Base-by-base conservation (phyloP, 2,888 invertebrate species). In the Helicoverpa assulta region DNA sequence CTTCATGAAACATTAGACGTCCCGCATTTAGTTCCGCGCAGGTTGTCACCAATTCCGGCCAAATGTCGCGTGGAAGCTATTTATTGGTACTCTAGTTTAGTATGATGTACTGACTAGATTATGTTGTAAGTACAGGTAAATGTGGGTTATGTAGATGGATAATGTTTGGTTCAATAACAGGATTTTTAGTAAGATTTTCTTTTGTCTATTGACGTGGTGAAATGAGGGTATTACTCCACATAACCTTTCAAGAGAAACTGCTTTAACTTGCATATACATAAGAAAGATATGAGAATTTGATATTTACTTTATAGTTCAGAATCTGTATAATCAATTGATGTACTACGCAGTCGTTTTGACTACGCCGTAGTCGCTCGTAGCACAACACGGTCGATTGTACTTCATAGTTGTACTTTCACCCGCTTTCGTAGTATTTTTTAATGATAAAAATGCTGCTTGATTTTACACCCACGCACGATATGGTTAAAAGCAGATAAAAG, bases 51-150 rank as follows among this genome's bases (percentile, higher is more conserved):
- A 26, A 52, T 52, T 51, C 70, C 64, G 60, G 67, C 43, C 47
- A 50, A 64, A 62, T 80, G 80, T 76, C 76, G 63, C 52, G 51
- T 47, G 33, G n/a, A 55, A 65, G 52, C 50, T 65, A 80, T 76
- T 76, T 76, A 76, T 76, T 65, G 77, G 64, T 16, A 29, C 58
- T 53, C 40, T 10, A 66, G 59, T 76, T 80, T 72, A 73, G 75
- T 81, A 73, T 73, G 56, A 73, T 62, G 19, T n/a, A 21, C 50
- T 53, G 33, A 0, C 62, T 29, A 52, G 18, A n/a, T 12, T 18
- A 52, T 62, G 50, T 57, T 53, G 71, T 5, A 37, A 57, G 7
- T 43, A 33, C 1, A 37, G n/a, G 8, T n/a, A 47, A 5, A 16
- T 6, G 16, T 5, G 10, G 12, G 14, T 14, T 37, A 40, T 14